Base-by-base conservation (phyloP, 2,797 vertebrate species). In the Decapterus maruadsi region DNA sequence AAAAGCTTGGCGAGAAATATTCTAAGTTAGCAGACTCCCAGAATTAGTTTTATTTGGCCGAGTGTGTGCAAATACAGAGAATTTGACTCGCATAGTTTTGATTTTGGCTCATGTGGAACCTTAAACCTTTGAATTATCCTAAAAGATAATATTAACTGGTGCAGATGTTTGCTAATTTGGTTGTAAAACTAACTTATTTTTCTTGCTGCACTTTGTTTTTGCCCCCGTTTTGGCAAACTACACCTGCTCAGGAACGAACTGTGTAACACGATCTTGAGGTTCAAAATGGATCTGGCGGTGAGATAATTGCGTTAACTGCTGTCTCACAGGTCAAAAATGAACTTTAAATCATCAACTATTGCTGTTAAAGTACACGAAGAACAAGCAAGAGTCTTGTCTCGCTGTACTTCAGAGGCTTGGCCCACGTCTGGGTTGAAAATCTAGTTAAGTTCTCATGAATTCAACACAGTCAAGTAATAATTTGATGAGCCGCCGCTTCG, bases 391-490 rank as follows among this genome's bases (percentile, higher is more conserved):
- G 8, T 9, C 22, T 26, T 72, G 42, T 42, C n/a, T 51, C 19
- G 4, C 38, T 19, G 20, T 11, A 38, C 12, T 20, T 65, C 4
- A 55, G 31, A 72, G n/a, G n/a, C 64, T 70, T 51, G 43, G 22
- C 36, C 53, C 17, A 36, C 29, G 36, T 67, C 29, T 20, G 17
- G 58, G 51, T 17, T 54, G 19, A 55, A 73, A 69, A 76, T 78
- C 46, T 16, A 17, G 62, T 66, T 13, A 77, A 51, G 17, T 20
- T 54, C 8, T 17, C 55, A 73, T 54, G 73, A 76, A 61, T 72
- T 68, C 31, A 72, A 45, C 13, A 36, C 42, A 31, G 55, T 59
- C 17, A 77, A 48, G 46, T 55, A 54, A 48, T 71, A 36, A 80
- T 53, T 73, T 63, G 57, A 26, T 68, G 29, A 68, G 11, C 66